Conservation (phyloP, 2,797 vertebrate species). For the Muscicapa comitata region DNA sequence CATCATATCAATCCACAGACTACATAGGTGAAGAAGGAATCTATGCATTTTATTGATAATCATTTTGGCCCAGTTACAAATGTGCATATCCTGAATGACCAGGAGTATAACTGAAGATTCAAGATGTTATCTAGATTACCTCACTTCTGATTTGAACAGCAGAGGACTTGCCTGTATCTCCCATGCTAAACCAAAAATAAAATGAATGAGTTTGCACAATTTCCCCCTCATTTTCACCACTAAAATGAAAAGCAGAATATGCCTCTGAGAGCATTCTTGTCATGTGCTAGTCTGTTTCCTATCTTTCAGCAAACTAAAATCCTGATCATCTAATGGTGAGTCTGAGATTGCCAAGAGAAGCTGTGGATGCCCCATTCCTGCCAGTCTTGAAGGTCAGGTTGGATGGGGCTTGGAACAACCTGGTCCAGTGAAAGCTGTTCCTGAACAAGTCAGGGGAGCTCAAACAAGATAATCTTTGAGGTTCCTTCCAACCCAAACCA, state of each 20-base stretch:
- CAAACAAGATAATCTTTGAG: background rate
- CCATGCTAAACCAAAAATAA: background rate
- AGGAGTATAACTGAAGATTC: background rate
- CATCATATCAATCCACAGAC: background rate
- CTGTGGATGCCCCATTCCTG: background rate
- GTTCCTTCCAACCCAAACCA: background rate
- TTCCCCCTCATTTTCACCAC: background rate
- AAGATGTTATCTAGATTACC: background rate
- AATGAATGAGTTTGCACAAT: background rate
- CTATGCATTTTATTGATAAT: background rate
- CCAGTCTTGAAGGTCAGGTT: background rate
- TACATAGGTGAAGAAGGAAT: background rate
- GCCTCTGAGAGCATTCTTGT: background rate
- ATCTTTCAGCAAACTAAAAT: background rate
- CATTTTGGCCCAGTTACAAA: background rate
- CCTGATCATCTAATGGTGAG: background rate
- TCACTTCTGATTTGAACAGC: background rate
- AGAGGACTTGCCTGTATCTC: background rate
- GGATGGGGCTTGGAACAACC: background rate
- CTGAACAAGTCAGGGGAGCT: background rate
- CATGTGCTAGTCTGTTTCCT: background rate
- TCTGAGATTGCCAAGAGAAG: background rate
- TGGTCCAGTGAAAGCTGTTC: background rate
- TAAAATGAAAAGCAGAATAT: background rate
- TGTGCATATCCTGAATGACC: fast-evolving